A percentile compares a stretch with the other conserved stretches of the same genome.
These are phyloP conservation scores for Propithecus deckenii DNA, from an alignment of 2,797 vertebrate genomes.

Conservation along the genomic window DNA sequence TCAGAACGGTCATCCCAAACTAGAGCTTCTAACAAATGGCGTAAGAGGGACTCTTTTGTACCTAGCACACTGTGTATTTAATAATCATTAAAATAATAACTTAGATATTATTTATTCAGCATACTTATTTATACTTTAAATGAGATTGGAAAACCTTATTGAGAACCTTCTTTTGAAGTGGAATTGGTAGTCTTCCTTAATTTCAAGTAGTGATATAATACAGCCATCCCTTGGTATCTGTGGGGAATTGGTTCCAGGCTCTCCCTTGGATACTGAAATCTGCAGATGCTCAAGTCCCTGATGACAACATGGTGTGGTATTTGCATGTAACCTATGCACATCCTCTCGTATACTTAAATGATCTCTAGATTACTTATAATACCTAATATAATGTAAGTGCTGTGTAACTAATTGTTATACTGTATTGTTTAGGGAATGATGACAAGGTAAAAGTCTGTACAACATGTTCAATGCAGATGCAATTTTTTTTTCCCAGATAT, in stretches of 20 bases:
- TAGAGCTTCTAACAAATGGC: background rate
- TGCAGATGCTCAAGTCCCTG: background rate
- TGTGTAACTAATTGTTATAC: background rate
- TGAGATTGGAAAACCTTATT: constrained; percentile 11
- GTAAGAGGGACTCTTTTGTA: background rate
- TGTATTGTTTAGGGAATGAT: background rate
- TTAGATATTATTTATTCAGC: background rate
- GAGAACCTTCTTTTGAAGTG: background rate
- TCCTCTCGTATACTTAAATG: background rate
- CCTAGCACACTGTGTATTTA: background rate
- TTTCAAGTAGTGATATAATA: background rate
- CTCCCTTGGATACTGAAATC: background rate
- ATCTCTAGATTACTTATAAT: background rate
- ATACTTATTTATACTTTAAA: background rate
- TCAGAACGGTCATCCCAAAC: background rate
- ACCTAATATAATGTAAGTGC: background rate
- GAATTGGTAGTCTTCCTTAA: background rate
- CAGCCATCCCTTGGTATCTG: background rate
- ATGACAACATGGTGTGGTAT: background rate
- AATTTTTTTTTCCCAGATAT: background rate
- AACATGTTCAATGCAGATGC: background rate
- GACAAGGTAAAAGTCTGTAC: background rate
- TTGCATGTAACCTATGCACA: background rate
- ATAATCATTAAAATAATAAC: background rate
- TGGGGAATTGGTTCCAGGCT: background rate